Evolutionary conservation across 1,140 invertebrate genomes (phyloP), one percentile per base, ranked within the genome.

Genomic region (Heterodera carotae): DNA sequence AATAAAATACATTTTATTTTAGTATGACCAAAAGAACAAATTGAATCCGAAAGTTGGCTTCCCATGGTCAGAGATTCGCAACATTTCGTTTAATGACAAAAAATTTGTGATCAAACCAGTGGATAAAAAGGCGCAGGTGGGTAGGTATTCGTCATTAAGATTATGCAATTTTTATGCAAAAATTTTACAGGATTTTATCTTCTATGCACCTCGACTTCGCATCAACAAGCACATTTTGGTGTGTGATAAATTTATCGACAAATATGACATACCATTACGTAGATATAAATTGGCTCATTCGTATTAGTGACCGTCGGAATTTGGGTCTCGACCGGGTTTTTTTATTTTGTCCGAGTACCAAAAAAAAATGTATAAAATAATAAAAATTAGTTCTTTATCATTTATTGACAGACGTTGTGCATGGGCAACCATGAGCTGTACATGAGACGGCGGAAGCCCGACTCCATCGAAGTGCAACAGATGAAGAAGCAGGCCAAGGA

Each of bases 21-120:
- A 56, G 48, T 79, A 79, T 39, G 80, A 92, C 88, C 90, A 91
- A 81, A 90, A 92, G 74, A 92, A 93, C 86, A 92, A 91, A 90
- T 90, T 94, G 82, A 97, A 93, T 73, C 95, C 93, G 5, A 99
- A 99, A 90, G 98, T 99, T 89, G 97, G 97, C 76, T 99, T 99
- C 89, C 97, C 97, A 1, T 99, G 97, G 97, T 97, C 95, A 73
- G 97, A 99, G 90, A 99, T 99, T 87, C 92, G 96, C 83, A 99
- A 99, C 89, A 98, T 99, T 87, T 97, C 96, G 33, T 99, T 98
- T 89, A 98, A 98, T 89, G 97, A 98, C 89, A 94, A 95, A 88
- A 98, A 98, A 90, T 99, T 99, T 90, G 96, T 98, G 82, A 99
- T 99, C 87, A 98, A 99, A 90, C 96, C 97, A 36, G 98, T 98